phyloP scores from a whole-genome alignment of 2,113 vertebrate genomes.

The Takifugu bimaculatus region DNA sequence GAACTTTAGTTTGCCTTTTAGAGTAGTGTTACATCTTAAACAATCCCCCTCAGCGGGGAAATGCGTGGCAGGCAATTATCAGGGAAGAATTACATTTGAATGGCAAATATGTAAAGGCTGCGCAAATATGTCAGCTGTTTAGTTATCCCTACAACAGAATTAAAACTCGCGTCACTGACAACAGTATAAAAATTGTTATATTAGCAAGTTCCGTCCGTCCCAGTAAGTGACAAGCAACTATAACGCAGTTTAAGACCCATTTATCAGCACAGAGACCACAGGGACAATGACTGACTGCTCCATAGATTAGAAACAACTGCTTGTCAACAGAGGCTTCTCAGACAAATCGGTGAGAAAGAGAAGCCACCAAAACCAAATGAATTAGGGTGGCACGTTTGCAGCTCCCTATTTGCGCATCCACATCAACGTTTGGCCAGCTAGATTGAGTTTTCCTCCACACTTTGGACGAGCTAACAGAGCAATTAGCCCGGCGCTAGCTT shows the following conservation, averaged over 20 bases:
- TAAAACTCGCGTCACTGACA: too few relatives aligned
- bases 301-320: neutral
- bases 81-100: too few relatives aligned
- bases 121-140: too few relatives aligned
- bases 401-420: conserved; percentile 3
- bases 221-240: neutral
- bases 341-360: neutral
- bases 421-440: conserved; percentile 32
- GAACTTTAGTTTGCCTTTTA: conserved; percentile 38
- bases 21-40: conserved; percentile 20
- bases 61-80: neutral
- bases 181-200: too few relatives aligned
- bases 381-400: neutral
- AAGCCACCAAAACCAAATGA: neutral
- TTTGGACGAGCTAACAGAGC: conserved; percentile 51
- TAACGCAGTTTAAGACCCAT: neutral
- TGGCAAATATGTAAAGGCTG: too few relatives aligned
- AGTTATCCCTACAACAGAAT: too few relatives aligned
- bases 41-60: conserved; percentile 11
- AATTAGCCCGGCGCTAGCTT: conserved; percentile 32
- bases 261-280: neutral
- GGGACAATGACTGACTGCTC: neutral
- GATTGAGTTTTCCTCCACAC: conserved; percentile 52
- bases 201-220: neutral
- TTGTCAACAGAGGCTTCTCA: conserved; percentile 2